Conservation (phyloP, 2,113 vertebrate genomes). For the Caloenas nicobarica region DNA sequence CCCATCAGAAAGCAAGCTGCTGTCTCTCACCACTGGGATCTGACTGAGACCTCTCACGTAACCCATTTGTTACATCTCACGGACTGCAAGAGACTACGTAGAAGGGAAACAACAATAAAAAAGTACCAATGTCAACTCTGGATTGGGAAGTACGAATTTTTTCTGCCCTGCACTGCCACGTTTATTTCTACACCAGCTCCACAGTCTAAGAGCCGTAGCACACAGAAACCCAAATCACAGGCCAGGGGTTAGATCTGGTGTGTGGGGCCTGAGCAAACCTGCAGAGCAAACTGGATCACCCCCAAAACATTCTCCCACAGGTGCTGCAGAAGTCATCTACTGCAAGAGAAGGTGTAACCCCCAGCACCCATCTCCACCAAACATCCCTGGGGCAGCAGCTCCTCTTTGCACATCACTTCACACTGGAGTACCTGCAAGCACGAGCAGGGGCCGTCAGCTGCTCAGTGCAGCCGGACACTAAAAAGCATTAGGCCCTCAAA, state of each 20-base stretch:
- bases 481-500: neutral
- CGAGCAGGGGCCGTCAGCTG: neutral
- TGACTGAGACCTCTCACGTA: neutral
- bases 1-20: neutral
- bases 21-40: neutral
- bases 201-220: neutral
- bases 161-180: neutral
- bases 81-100: neutral
- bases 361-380: neutral
- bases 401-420: neutral
- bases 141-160: neutral
- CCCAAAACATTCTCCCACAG: neutral
- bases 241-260: neutral
- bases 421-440: neutral
- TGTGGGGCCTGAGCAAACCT: neutral
- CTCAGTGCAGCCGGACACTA: neutral
- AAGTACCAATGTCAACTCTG: neutral
- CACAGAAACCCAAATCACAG: neutral
- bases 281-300: neutral
- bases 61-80: neutral
- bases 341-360: neutral
- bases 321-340: neutral
- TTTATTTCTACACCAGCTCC: neutral
- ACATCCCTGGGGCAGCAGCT: neutral
- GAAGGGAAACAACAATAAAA: neutral